A percentile compares a stretch with the other conserved stretches of the same genome.
phyloP scores from a whole-genome alignment of 2,888 invertebrate genomes.

The Chesias legatella region DNA sequence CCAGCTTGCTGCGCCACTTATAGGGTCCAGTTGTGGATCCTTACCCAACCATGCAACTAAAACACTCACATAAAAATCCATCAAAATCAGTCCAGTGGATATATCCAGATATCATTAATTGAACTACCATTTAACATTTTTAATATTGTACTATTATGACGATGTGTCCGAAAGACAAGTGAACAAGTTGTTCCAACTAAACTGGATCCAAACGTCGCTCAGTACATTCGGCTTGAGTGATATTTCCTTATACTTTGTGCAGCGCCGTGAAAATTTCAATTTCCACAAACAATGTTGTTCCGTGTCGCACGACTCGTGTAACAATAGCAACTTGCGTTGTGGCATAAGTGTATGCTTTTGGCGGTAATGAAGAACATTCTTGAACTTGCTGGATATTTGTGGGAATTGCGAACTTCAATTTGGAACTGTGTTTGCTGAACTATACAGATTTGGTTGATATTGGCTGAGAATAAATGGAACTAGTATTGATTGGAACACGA shows the following conservation, averaged over 20 bases:
- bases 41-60: too few relatives aligned
- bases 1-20: too few relatives aligned
- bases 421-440: background rate
- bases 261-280: slow-evolving; percentile 47
- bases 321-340: slow-evolving; percentile 17
- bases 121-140: too few relatives aligned
- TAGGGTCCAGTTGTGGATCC: too few relatives aligned
- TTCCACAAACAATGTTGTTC: slow-evolving; percentile 41
- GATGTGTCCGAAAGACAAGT: background rate
- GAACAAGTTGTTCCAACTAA: slow-evolving; percentile 2
- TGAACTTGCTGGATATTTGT: background rate
- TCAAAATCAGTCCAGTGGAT: too few relatives aligned
- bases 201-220: slow-evolving; percentile 23
- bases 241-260: slow-evolving; percentile 40
- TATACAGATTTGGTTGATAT: background rate
- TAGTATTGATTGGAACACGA: too few relatives aligned
- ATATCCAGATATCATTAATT: too few relatives aligned
- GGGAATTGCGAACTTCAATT: too few relatives aligned
- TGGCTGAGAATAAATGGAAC: too few relatives aligned
- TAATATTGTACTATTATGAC: too few relatives aligned
- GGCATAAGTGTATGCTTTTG: slow-evolving; percentile 7
- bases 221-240: slow-evolving; percentile 35
- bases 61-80: too few relatives aligned
- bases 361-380: slow-evolving; percentile 1
- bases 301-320: slow-evolving; percentile 16